phyloP scores from a whole-genome alignment of 2,888 invertebrate genomes.

The Cheilosia vernalis region DNA sequence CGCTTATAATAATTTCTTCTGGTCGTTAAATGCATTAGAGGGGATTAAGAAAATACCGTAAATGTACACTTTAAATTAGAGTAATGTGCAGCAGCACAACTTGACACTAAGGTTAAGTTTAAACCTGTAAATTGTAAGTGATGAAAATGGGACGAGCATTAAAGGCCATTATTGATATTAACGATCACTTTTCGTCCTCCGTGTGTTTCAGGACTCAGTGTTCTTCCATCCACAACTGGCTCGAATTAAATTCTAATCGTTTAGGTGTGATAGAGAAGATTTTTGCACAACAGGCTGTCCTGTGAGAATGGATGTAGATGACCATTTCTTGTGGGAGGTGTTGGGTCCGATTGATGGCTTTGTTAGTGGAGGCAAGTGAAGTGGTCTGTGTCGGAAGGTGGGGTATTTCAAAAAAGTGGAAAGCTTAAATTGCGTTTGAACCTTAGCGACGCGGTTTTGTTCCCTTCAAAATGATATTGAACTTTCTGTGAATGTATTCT shows the following conservation, averaged over 20 bases:
- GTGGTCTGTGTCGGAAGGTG: too few species aligned
- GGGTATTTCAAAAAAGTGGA: too few species aligned
- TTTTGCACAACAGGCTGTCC: not conserved
- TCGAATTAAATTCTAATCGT: conserved; percentile 23
- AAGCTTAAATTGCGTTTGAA: too few species aligned
- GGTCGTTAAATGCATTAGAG: not conserved
- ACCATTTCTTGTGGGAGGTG: too few species aligned
- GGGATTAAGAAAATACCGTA: not conserved
- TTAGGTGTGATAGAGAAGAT: not conserved
- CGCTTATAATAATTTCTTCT: not conserved
- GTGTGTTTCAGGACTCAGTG: not conserved
- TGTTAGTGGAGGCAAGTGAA: too few species aligned
- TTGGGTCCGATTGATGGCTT: too few species aligned
- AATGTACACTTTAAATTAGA: not conserved
- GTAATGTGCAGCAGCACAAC: not conserved
- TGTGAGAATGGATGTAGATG: not conserved
- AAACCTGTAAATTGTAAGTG: too few species aligned
- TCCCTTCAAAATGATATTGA: too few species aligned
- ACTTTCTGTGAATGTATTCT: too few species aligned
- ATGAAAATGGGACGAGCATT: not conserved
- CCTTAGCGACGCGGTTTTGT: too few species aligned
- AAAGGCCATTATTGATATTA: conserved; percentile 6
- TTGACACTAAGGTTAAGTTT: too few species aligned
- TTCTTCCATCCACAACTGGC: not conserved
- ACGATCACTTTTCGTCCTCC: not conserved